Evolutionary conservation across 1,140 invertebrate species (phyloP).

Genomic region (Meloidogyne hapla): DNA sequence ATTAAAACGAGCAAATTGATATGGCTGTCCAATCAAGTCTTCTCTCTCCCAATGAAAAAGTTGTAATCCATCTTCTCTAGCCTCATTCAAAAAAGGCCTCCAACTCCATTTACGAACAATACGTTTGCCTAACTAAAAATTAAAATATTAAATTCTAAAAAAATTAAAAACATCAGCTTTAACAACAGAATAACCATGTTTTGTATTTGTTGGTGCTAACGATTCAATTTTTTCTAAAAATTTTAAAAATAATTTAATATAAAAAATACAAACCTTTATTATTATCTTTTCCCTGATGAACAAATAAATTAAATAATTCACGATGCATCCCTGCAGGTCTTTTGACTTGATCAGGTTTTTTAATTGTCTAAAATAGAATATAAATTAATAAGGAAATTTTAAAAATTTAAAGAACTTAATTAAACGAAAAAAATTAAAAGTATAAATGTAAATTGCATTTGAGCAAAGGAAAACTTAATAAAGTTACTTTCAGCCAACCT

Average conservation of each 20-base stretch:
- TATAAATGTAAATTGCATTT: neutral
- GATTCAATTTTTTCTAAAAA: slow-evolving; percentile 28
- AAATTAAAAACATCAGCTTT: slow-evolving; percentile 17
- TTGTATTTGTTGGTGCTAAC: slow-evolving; percentile 9
- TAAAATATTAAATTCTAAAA: neutral
- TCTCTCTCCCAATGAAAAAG: slow-evolving; percentile 49
- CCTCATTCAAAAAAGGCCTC: slow-evolving; percentile 43
- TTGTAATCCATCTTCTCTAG: slow-evolving; percentile 32
- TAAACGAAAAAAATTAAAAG: too few relatives aligned
- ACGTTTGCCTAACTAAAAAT: slow-evolving; percentile 39
- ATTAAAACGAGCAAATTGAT: slow-evolving; percentile 47
- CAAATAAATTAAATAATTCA: slow-evolving; percentile 46
- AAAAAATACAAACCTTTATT: slow-evolving; percentile 25
- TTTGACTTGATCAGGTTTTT: slow-evolving; percentile 22
- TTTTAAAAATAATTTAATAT: neutral
- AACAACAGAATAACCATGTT: slow-evolving; percentile 20
- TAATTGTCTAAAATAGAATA: slow-evolving; percentile 28
- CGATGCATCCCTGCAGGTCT: slow-evolving; percentile 44
- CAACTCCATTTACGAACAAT: slow-evolving; percentile 45
- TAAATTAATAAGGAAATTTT: slow-evolving; percentile 9
- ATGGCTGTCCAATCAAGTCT: slow-evolving; percentile 33
- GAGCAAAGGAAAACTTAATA: neutral
- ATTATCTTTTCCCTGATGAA: slow-evolving; percentile 47
- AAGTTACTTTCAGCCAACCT: neutral
- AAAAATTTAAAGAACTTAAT: too few relatives aligned